Base-by-base conservation (phyloP, 1,140 invertebrate species). In the Lethrus apterus region DNA sequence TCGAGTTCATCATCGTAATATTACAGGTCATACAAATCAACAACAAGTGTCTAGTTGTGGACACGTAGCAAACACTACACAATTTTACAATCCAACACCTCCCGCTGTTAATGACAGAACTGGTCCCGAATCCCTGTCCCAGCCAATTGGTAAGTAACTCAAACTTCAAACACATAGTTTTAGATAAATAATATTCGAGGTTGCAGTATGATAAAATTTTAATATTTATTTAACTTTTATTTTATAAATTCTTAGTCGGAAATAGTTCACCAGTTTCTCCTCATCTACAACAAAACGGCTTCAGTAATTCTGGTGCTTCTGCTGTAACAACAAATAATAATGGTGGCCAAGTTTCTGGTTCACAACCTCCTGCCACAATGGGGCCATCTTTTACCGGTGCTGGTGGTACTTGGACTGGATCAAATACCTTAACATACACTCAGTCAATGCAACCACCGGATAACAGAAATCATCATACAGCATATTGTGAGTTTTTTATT, bases 371-470 rank as follows among this genome's bases (percentile, higher is more conserved):
- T 1, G 66, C 66, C 44, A 67, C 66, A 3, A 68, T 71, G 29
- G 65, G 50, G 14, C 57, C 58, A 42, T 40, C 68, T 29, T 71
- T 71, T 44, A 70, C 72, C 49, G 70, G 71, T 57, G 58, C 63
- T 14, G 51, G 58, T 64, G 77, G 76, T n/a, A 79, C 78, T 14
- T 87, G 85, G 84, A 85, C 81, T 10, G 84, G 84, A 3, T 85
- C 81, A 43, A 91, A 86, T 67, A 93, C 90, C 21, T 75, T 93
- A 14, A 91, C 88, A n/a, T 94, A 94, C 63, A 93, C 89, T 30
- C 89, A 92, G 67, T 89, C 82, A 53, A 82, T 91, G 78, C 86
- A 89, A 55, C 83, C 86, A 17, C 83, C 85, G 15, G 67, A 72
- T 21, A 57, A 69, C 53, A 69, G 64, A 46, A 71, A 78, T 44